phyloP scores from a whole-genome alignment of 2,113 vertebrate species.

The Callocephalon fimbriatum region DNA sequence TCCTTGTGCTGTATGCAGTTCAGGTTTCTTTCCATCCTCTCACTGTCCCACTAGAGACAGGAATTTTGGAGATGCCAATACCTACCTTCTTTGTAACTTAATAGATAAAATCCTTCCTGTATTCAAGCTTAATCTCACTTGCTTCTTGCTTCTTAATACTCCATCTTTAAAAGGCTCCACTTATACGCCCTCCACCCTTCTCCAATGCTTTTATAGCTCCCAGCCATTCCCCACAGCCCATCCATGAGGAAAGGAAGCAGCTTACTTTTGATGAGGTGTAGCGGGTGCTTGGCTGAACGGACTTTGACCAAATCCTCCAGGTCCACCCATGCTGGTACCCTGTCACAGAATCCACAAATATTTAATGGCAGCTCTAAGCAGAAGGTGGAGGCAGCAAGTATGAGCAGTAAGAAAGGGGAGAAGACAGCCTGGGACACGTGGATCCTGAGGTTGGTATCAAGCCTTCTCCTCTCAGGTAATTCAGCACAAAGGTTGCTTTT shows the following conservation, averaged over 20 bases:
- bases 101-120: not conserved
- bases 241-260: not conserved
- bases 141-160: not conserved
- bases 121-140: not conserved
- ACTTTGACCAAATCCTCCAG: conserved; percentile 90
- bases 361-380: not conserved
- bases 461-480: not conserved
- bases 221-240: not conserved
- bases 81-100: not conserved
- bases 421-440: not conserved
- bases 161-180: not conserved
- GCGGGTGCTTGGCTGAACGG: conserved; percentile 92
- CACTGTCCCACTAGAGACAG: not conserved
- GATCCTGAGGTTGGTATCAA: not conserved
- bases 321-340: conserved; percentile 88
- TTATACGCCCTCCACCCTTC: not conserved
- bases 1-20: not conserved
- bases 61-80: not conserved
- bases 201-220: not conserved
- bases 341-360: conserved; percentile 69
- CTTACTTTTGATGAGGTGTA: conserved; percentile 96
- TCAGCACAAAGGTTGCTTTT: not conserved
- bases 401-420: not conserved
- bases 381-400: not conserved
- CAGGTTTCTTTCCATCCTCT: not conserved